Percentiles rank a stretch among this genome's conserved stretches.
Conservation (phyloP, 1,140 invertebrate genomes). For the Aricia agestis region DNA sequence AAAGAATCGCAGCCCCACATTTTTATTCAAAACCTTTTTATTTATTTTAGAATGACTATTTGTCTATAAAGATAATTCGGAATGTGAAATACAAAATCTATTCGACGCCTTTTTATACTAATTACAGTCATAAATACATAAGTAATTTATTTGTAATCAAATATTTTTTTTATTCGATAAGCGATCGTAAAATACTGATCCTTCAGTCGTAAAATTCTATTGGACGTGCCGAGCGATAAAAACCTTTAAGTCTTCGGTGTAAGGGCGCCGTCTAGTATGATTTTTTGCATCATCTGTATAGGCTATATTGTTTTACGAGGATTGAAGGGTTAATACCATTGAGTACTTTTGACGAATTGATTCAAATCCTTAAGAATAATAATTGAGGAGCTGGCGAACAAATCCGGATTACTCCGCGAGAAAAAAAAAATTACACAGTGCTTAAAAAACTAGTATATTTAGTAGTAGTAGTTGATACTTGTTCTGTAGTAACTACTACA, state of each 20-base stretch:
- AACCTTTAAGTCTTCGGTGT: constrained; percentile 41
- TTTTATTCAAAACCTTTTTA: constrained; percentile 22
- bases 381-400: too few species aligned
- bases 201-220: constrained; percentile 57
- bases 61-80: not conserved
- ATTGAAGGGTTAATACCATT: constrained; percentile 62
- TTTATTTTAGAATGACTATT: not conserved
- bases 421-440: too few species aligned
- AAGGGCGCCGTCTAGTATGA: constrained; percentile 35
- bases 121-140: constrained; percentile 13
- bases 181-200: constrained; percentile 64
- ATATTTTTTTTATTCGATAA: constrained; percentile 65
- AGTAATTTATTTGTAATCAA: constrained; percentile 32
- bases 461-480: too few species aligned
- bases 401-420: too few species aligned
- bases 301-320: constrained; percentile 62
- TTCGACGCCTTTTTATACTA: constrained; percentile 7
- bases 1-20: constrained; percentile 49
- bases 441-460: too few species aligned
- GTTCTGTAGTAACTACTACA: too few species aligned
- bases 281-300: constrained; percentile 57
- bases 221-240: constrained; percentile 42
- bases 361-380: too few species aligned
- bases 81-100: not conserved
- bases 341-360: too few species aligned